These are phyloP conservation scores for Microtus pennsylvanicus DNA, from an alignment of 2,113 vertebrate genomes.

Conservation along the genomic window DNA sequence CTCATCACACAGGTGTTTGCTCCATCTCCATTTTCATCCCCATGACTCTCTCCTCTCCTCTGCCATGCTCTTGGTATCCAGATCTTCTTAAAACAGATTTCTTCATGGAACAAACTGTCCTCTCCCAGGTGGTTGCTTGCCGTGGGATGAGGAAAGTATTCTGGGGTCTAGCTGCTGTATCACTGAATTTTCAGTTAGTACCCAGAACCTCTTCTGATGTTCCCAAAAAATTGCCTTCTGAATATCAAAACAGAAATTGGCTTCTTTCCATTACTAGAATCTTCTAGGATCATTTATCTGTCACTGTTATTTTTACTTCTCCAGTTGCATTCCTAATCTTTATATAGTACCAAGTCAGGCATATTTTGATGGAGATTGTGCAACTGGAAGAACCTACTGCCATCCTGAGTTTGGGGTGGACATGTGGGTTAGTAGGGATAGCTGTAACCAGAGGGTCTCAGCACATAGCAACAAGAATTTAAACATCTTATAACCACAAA, in stretches of 20 bases:
- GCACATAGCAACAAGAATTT: not conserved
- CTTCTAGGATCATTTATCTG: not conserved
- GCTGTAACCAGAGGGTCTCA: not conserved
- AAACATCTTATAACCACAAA: not conserved
- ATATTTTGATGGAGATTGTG: not conserved
- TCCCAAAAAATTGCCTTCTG: not conserved
- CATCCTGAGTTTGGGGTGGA: not conserved
- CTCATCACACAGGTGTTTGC: fast-evolving
- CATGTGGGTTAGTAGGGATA: not conserved
- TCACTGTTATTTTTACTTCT: not conserved
- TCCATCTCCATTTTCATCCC: not conserved
- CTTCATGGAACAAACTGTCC: not conserved
- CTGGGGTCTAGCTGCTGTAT: not conserved
- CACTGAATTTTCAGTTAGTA: not conserved
- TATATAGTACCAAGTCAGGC: not conserved
- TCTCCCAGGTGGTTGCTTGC: not conserved
- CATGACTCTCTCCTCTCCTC: not conserved
- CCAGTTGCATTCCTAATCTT: not conserved
- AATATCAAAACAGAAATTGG: not conserved
- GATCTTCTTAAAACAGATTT: not conserved
- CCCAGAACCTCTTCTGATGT: not conserved
- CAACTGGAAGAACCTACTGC: not conserved
- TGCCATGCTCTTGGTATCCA: fast-evolving
- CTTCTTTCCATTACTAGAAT: not conserved
- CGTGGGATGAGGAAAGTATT: not conserved